phyloP scores from a whole-genome alignment of 2,113 vertebrate genomes.

The Aplodontia rufa region DNA sequence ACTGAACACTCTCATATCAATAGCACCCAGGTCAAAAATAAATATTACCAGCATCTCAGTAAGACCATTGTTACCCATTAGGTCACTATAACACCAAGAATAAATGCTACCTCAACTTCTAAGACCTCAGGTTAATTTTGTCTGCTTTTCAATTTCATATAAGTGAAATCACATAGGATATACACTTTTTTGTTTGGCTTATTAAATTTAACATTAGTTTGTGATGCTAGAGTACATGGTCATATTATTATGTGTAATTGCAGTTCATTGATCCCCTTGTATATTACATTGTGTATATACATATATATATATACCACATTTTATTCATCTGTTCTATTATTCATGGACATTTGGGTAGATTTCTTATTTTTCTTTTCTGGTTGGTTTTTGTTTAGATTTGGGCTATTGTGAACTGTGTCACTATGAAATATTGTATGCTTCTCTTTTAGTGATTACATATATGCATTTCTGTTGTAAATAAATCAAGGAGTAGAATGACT shows the following conservation, averaged over 20 bases:
- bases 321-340: not conserved
- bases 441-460: not conserved
- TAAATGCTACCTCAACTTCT: not conserved
- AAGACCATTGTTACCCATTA: not conserved
- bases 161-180: not conserved
- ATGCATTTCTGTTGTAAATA: not conserved
- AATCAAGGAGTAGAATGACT: not conserved
- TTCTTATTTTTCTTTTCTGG: no score
- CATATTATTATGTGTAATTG: not conserved
- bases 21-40: not conserved
- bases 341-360: not conserved
- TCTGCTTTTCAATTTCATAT: conserved; percentile 11
- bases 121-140: not conserved
- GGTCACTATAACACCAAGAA: not conserved
- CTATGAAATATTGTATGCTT: not conserved
- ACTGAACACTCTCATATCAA: not conserved
- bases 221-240: not conserved
- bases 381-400: not conserved
- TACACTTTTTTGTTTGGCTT: not conserved
- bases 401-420: not conserved
- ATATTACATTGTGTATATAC: not conserved
- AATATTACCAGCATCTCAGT: not conserved
- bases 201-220: conserved; percentile 37
- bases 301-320: not conserved
- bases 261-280: not conserved